These are phyloP conservation scores for Lanius collurio DNA, from an alignment of 2,113 vertebrate genomes.

Conservation along the genomic window DNA sequence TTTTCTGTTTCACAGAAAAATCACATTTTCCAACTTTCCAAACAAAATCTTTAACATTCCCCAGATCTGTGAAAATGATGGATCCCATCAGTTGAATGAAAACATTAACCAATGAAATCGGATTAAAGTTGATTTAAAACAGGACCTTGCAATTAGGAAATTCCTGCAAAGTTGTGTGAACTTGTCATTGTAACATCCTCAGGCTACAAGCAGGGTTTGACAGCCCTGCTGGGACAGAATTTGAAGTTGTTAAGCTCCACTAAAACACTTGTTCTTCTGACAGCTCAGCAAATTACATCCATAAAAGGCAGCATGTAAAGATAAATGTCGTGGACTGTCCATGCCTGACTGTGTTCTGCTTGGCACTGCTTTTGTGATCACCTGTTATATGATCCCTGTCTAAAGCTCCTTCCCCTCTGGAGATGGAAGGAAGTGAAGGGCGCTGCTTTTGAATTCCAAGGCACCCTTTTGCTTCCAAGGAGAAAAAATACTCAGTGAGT, in stretches of 20 bases:
- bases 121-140: slow-evolving; percentile 63
- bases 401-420: background rate
- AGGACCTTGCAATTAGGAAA: slow-evolving; percentile 58
- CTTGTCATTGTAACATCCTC: slow-evolving; percentile 49
- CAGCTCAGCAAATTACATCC: background rate
- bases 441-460: background rate
- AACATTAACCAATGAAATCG: slow-evolving; percentile 2
- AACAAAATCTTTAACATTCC: background rate
- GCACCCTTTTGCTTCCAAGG: background rate
- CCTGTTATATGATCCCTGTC: background rate
- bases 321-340: background rate
- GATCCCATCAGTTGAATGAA: slow-evolving; percentile 37
- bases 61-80: slow-evolving; percentile 4
- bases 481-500: background rate
- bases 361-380: background rate
- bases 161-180: slow-evolving; percentile 51
- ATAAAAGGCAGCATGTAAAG: background rate
- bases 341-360: background rate
- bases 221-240: slow-evolving; percentile 27
- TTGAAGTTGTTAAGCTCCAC: background rate
- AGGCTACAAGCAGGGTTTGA: slow-evolving; percentile 1
- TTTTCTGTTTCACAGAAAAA: background rate
- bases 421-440: background rate
- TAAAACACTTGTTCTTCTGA: slow-evolving; percentile 15
- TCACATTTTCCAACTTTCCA: background rate